Evolutionary conservation across 2,113 vertebrate genomes (phyloP).

Genomic region (Pachycephala philippinensis): DNA sequence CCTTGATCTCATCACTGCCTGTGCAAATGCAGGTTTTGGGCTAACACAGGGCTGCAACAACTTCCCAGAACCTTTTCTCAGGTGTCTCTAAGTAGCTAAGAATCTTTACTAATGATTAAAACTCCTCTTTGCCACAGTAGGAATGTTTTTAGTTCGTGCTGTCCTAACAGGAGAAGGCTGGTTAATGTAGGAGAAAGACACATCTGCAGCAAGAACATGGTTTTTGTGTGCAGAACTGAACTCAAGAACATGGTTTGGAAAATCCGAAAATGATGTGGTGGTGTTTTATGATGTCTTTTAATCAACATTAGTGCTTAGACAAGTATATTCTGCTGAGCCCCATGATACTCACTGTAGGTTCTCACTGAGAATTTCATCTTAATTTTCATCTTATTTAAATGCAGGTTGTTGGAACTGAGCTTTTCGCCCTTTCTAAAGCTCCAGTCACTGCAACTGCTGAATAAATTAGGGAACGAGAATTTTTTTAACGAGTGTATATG

Average conservation of each 20-base stretch:
- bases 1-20: not conserved
- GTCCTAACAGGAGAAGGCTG: not conserved
- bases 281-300: not conserved
- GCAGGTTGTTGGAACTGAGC: not conserved
- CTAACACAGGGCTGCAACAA: not conserved
- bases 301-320: not conserved
- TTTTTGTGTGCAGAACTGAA: not conserved
- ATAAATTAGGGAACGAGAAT: not conserved
- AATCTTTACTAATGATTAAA: not conserved
- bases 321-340: not conserved
- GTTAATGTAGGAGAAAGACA: not conserved
- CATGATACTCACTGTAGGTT: not conserved
- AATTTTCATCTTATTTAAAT: not conserved
- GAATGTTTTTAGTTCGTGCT: not conserved
- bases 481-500: not conserved
- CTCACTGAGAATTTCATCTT: not conserved
- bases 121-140: not conserved
- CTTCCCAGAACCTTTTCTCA: not conserved
- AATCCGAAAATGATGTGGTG: not conserved
- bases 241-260: not conserved
- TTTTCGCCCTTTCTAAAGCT: not conserved
- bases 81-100: not conserved
- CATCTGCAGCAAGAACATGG: rapidly evolving
- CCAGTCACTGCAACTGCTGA: not conserved
- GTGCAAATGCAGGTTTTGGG: not conserved